Evolutionary conservation across 1,140 invertebrate genomes (phyloP).

Genomic region (Drosophila mojavensis): DNA sequence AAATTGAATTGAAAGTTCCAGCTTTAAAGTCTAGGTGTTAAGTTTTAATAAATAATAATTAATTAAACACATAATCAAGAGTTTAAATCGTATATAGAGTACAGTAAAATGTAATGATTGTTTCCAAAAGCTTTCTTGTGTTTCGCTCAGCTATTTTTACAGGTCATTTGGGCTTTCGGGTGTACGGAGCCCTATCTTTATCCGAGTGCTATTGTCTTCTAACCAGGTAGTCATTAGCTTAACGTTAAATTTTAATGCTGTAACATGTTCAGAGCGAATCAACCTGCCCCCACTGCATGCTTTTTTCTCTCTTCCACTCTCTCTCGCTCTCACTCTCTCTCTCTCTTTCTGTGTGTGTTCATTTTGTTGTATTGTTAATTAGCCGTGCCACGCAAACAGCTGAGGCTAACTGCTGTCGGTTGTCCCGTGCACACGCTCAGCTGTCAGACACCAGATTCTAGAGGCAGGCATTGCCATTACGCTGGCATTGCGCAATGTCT

Average conservation of each 20-base stretch:
- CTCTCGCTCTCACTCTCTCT: no score
- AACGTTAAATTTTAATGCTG: constrained; percentile 58
- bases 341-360: constrained; percentile 34
- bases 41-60: no score
- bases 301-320: no score
- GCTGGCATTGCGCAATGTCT: constrained; percentile 43
- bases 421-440: constrained; percentile 20
- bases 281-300: background rate
- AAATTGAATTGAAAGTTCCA: no score
- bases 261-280: background rate
- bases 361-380: constrained; percentile 71
- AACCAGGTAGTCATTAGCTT: constrained; percentile 46
- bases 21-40: background rate
- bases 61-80: no score
- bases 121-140: background rate
- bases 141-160: background rate
- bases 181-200: background rate
- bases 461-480: constrained; percentile 23
- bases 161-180: background rate
- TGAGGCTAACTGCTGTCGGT: constrained; percentile 38
- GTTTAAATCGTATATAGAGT: background rate
- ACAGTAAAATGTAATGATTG: background rate
- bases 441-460: constrained; percentile 17
- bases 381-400: constrained; percentile 50
- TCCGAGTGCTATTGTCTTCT: constrained; percentile 12